Base-by-base conservation (phyloP, 2,113 vertebrate species). In the Melanocharis versteri region DNA sequence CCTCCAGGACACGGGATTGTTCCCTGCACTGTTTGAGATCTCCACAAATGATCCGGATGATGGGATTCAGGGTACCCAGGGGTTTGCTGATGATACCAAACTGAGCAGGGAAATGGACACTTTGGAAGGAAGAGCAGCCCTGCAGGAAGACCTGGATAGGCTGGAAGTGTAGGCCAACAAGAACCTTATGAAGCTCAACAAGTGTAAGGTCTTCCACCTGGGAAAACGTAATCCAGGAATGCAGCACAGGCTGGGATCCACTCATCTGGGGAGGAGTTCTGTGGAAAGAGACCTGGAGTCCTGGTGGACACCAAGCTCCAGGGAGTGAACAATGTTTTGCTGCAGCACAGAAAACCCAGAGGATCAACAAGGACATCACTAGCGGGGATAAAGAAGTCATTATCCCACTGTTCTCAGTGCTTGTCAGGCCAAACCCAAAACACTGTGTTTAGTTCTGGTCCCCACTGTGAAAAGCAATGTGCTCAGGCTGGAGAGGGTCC, bases 391-490 rank as follows among this genome's bases (percentile, higher is more conserved):
- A 68, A 81, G 16, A 15, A 22, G 13, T 30, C 3, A 23, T 76
- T 21, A 48, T 15, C 7, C 15, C 15, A 7, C 27, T 60, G 5
- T 37, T 33, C 27, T 57, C 56, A 27, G 33, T 7, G 9, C 20
- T 57, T 69, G 35, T 11, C 23, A 51, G 28, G 44, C 23, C 42
- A 69, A 40, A 19, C 13, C 10, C 31, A 16, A 40, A 82, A 62
- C 16, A 15, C 1, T 31, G 27, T 16, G 35, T 16, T 48, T 30
- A 5, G 37, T 44, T 76, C 22, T 91, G 31, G 33, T 37, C 10
- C 5, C 14, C 3, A 1, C 21, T 6, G 1, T 12, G 39, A 15
- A 64, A n/a, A 71, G 9, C 7, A 48, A 21, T 15, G 20, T 75
- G 9, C 6, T 62, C 24, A 44, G 48, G 20, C 19, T 50, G 42